Conservation (phyloP, 2,888 invertebrate genomes). For the Drepana falcataria region DNA sequence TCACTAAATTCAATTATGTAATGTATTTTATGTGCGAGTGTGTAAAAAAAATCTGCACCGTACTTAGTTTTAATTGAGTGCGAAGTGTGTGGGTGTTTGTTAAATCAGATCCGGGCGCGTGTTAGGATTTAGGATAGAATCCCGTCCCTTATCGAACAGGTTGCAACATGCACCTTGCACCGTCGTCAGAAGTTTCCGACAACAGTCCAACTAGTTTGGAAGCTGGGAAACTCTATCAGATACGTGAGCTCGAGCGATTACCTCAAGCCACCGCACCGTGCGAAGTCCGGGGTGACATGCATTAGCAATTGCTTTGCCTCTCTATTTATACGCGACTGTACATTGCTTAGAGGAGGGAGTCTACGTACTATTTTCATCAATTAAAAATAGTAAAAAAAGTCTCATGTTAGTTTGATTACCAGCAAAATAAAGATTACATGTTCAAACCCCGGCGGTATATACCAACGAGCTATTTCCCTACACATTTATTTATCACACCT, state of each 20-base stretch:
- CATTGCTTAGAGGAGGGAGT: too few species aligned
- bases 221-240: constrained; percentile 74
- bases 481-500: too few species aligned
- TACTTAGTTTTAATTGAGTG: constrained; percentile 56
- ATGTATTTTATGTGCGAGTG: constrained; percentile 1
- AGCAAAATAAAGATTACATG: too few species aligned
- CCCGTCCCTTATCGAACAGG: constrained; percentile 64
- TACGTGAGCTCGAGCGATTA: constrained; percentile 70
- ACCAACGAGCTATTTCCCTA: too few species aligned
- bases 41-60: constrained; percentile 22
- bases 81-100: constrained; percentile 40
- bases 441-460: too few species aligned
- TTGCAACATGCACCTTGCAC: constrained; percentile 64
- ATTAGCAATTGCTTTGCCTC: constrained; percentile 22
- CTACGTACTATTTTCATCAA: too few species aligned
- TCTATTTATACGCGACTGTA: not conserved
- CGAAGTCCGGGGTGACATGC: constrained; percentile 24
- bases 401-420: too few species aligned
- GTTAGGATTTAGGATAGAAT: constrained; percentile 64
- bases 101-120: constrained; percentile 34
- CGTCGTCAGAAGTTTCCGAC: constrained; percentile 63
- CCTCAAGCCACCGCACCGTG: constrained; percentile 32
- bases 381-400: too few species aligned
- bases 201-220: constrained; percentile 72
- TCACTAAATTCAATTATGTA: not conserved